phyloP scores from a whole-genome alignment of 1,140 invertebrate genomes.

The Microplitis demolitor region DNA sequence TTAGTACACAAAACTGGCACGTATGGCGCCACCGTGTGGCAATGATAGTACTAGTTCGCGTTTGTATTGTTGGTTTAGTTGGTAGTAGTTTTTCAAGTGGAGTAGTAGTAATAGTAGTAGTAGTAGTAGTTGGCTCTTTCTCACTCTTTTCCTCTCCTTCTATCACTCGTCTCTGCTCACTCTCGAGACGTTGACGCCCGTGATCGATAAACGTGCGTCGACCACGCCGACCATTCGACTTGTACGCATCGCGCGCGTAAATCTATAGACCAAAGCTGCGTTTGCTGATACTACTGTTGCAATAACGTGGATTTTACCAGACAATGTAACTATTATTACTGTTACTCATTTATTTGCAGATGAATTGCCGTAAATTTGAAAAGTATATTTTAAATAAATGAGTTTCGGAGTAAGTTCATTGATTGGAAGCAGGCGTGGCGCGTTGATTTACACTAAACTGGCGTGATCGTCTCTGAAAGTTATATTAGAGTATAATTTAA shows the following conservation, averaged over 20 bases:
- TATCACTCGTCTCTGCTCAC: too few relatives aligned
- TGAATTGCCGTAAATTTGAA: too few relatives aligned
- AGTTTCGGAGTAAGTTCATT: too few relatives aligned
- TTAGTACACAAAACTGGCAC: not conserved
- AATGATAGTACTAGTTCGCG: too few relatives aligned
- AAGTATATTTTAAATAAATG: not conserved
- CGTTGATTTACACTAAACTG: constrained; percentile 25
- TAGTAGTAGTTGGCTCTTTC: too few relatives aligned
- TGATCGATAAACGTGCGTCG: constrained; percentile 43
- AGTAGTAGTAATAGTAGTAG: not conserved
- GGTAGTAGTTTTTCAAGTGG: not conserved
- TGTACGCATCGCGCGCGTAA: constrained; percentile 46
- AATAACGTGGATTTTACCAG: too few relatives aligned
- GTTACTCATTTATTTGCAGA: too few relatives aligned
- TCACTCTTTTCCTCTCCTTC: constrained; percentile 25
- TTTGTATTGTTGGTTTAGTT: too few relatives aligned
- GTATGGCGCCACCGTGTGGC: constrained; percentile 2
- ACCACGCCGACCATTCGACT: constrained; percentile 32
- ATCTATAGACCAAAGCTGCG: constrained; percentile 31
- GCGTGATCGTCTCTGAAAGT: constrained; percentile 29
- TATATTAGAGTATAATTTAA: not conserved
- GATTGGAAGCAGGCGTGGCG: constrained; percentile 23
- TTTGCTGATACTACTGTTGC: too few relatives aligned
- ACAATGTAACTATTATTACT: too few relatives aligned
- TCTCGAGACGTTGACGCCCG: constrained; percentile 52